Evolutionary conservation across 2,113 vertebrate species (phyloP), one percentile per base, ranked within the genome.

Genomic region (Aphyosemion australe): DNA sequence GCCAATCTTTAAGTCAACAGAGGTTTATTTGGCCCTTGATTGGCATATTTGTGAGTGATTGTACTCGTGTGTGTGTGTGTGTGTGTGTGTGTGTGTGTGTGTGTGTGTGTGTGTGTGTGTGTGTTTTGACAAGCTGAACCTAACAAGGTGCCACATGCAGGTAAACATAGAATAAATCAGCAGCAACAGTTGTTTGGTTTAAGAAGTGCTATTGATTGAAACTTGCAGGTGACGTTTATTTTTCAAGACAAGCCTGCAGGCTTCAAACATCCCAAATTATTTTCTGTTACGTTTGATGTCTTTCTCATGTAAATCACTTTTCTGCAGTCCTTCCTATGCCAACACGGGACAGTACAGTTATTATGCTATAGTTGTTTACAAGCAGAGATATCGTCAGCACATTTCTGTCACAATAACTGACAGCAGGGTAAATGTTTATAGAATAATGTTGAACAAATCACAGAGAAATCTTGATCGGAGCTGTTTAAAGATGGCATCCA

Each of bases 131-230:
- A 32, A 26, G 34, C 42, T 46, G 19, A 26, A 59, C 46, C 8
- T 16, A 61, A 54, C 26, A 54, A 32, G 21, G 7, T 32, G 26
- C 54, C 20, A 16, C 49, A 20, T 13, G 15, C 54, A 45, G 10
- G 10, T 31, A 53, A 48, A 31, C 18, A 51, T 5, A 58, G 42
- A 47, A 53, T 7, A 37, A 20, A 37, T 37, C 34, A 37, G 34
- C 34, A 8, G 34, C 34, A 37, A 43, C 14, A 5, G 14, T 14
- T 50, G 45, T 21, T 59, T 47, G 32, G 32, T 32, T 32, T 3
- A 32, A 32, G 72, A 65, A 45, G 14, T 37, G 12, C 50, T 19
- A 58, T 16, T 65, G 67, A 78, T 62, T 65, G 51, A 11, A 42
- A 15, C 49, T 55, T 66, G 26, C 2, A 47, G 20, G 16, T 32